Evolutionary conservation across 2,113 vertebrate species (phyloP), one percentile per base, ranked within the genome.

Genomic region (Microcebus griseorufus): DNA sequence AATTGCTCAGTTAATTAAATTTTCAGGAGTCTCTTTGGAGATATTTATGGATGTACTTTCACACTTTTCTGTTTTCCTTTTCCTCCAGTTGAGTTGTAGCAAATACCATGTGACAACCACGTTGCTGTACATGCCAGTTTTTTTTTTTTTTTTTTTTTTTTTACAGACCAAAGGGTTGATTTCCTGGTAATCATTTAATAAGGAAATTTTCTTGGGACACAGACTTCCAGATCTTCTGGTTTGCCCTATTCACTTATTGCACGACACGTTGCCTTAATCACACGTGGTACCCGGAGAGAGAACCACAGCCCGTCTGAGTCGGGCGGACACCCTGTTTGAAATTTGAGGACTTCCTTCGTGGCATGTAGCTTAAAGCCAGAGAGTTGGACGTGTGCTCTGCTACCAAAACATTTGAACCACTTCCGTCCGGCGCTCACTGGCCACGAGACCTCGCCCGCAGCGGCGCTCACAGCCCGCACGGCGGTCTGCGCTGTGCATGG

Each of bases 1-100:
- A 83, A 93, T 96, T 97, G 95, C 92, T 96, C 51, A 86, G 89
- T 94, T 97, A 98, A 97, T 96, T 97, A 93, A 97, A 96, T 96
- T 95, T 95, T 39, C 76, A 88, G 37, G 88, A 65, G 67, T 89
- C 95, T 96, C 78, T 94, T 97, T 60, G 62, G 94, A 95, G 87
- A 84, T 97, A 96, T 95, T 96, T 97, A 96, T 88, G 83, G 58
- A 94, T 70, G 92, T 93, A 67, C 93, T 93, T 98, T 96, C 79
- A 85, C n/a, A 92, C 73, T 86, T 95, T 53, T 55, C 20, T 37
- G 23, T 97, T 96, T 89, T 67, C n/a, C 42, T 95, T 88, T 93
- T 78, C 64, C 65, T 96, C 39, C 23, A 42, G 9, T 87, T 87
- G 89, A 92, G 23, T 65, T 82, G 62, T 51, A 90, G 53, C 70